Base-by-base conservation (phyloP, 2,888 invertebrate species). In the Myathropa florea region DNA sequence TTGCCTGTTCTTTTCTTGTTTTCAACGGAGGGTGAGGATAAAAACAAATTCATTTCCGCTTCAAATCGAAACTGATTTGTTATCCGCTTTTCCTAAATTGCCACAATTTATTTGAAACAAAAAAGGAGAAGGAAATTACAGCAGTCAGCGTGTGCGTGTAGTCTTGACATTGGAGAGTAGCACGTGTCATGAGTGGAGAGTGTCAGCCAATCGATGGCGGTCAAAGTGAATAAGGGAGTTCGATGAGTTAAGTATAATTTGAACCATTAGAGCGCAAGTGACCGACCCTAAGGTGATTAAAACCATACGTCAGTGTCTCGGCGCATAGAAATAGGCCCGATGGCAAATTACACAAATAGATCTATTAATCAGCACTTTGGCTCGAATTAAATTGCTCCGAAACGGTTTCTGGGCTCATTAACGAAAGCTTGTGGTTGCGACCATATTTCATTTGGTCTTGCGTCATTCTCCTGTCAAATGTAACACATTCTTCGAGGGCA, bases 61-160 rank as follows among this genome's bases (percentile, higher is more conserved):
- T 78, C 53, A 64, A 77, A 46, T 63, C 71, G 59, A 72, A 85
- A 77, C 68, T 59, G 72, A 72, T 85, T 85, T 81, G 67, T 85
- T 82, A 78, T 73, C 24, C 60, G 64, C 24, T 70, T 78, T 75
- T 82, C 61, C 67, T 30, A 63, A 81, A 81, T 85, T 57, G 72
- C 68, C 46, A 33, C 72, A 46, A 85, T 85, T 81, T 81, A 28
- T n/a, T 80, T 65, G 71, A 80, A 46, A n/a, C n/a, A n/a, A 70
- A 63, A 79, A 21, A n/a, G 10, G 28, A 26, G 14, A 21, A 33
- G n/a, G 7, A 61, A 33, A 30, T 63, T 53, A 33, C 33, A 33
- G 33, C 10, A 33, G 33, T 33, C 33, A 33, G 33, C 33, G 21
- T 63, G 53, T 73, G 67, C 30, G 28, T 28, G 39, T 4, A 39